Conservation (phyloP, 2,113 vertebrate genomes). For the Nestor notabilis region DNA sequence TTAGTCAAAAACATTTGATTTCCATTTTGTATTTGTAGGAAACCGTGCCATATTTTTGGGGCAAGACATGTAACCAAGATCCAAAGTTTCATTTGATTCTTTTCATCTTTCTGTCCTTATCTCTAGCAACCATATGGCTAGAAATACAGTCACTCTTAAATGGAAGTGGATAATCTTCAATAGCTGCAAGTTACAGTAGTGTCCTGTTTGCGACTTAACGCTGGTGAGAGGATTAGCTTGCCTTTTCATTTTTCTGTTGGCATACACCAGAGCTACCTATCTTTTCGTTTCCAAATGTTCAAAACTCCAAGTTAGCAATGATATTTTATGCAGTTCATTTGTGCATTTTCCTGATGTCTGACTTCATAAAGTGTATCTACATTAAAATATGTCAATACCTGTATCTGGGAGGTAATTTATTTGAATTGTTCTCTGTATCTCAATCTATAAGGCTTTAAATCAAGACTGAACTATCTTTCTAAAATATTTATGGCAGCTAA, state of each 20-base stretch:
- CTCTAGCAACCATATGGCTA: background rate
- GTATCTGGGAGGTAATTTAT: background rate
- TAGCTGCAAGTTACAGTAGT: background rate
- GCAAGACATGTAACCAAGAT: background rate
- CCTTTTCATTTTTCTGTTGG: background rate
- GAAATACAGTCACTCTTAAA: background rate
- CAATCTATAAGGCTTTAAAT: background rate
- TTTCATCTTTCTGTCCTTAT: constrained; percentile 2
- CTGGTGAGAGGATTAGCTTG: background rate
- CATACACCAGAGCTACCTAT: background rate
- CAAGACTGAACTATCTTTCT: background rate
- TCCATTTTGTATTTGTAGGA: background rate
- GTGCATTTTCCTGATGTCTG: background rate
- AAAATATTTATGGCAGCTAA: background rate
- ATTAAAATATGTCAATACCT: background rate
- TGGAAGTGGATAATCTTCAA: background rate
- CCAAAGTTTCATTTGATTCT: background rate
- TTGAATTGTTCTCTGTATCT: background rate
- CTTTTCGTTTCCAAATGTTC: background rate
- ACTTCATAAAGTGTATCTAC: background rate
- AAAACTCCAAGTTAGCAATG: background rate
- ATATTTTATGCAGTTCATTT: background rate
- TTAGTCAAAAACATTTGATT: background rate
- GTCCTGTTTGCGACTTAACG: background rate
- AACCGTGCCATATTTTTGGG: background rate